Base-by-base conservation (phyloP, 2,888 invertebrate species). In the Chymomyza caudatula region DNA sequence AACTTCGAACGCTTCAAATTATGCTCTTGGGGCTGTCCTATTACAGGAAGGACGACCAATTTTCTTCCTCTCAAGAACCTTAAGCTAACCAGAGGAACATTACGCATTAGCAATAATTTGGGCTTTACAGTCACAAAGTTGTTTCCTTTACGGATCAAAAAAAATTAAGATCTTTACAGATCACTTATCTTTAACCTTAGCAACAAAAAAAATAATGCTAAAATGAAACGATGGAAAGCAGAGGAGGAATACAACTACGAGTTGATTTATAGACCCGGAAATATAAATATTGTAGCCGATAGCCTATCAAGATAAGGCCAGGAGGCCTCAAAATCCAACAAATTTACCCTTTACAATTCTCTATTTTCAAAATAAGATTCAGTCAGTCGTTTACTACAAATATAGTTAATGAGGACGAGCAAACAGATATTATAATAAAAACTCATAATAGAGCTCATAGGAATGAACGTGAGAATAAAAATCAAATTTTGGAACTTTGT, bases 251-350 rank as follows among this genome's bases (percentile, higher is more conserved):
- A 62, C 43, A 55, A 53, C n/a, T 15, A 47, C 5, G 6, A 65
- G 51, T 43, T 91, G 2, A 66, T 78, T 20, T 90, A 91, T 66
- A 77, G 84, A 3, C 88, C 87, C 0, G 91, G 91, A 0, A 86
- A 77, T 44, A 67, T 65, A 6, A 89, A 90, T 69, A 69, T 75
- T n/a, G n/a, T n/a, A n/a, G 51, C 3, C n/a, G n/a, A n/a, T n/a
- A n/a, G n/a, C n/a, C n/a, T n/a, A 29, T 57, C 1, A 15, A 42
- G 37, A 53, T 8, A 15, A 13, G 47, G 15, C 6, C 8, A 47
- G 6, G 4, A 47, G 6, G 47, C n/a, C 57, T 63, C 0, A 25
- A 11, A 15, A 67, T 67, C 22, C 67, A 67, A 56, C 25, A 64
- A 15, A 37, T 68, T 51, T 68, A 63, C 15, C 61, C 58, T 0